Base-by-base conservation (phyloP, 35 echinoderm and acorn worm species). In the Ophioderma brevispina region DNA sequence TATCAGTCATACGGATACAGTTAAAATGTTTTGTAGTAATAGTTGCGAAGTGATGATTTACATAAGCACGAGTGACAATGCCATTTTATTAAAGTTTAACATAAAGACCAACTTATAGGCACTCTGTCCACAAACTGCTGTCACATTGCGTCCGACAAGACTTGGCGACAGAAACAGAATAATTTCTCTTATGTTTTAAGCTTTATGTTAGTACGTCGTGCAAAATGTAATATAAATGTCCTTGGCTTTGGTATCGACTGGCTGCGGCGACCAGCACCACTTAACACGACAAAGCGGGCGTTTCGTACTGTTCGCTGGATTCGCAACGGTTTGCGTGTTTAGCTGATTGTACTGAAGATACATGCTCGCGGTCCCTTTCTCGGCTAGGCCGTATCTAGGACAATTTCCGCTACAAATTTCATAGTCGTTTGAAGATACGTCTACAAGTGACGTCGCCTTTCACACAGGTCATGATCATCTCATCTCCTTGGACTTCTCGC, bases 401-500 rank as follows among this genome's bases (percentile, higher is more conserved):
- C 15, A 70, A 25, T 84, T 25, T 32, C 55, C 35, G 40, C 81
- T 80, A 32, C 79, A 81, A 55, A 84, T 77, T 39, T 70, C 59
- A 70, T 70, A 70, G 35, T 14, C 95, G 91, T 42, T 94, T 90
- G 89, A 93, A 99, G 37, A 93, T 78, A 10, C 97, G 78, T 80
- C 84, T 99, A 81, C 97, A 99, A 30, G 55, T 55, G 21, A 95
- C 88, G 76, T 82, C 78, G 1, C 97, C 97, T 32, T 95, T 99
- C 14, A 36, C 18, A 76, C 94, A 94, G 14, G 91, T 99, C 94
- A 99, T 95, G 37, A 93, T 79, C 97, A 99, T 99, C 75, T 99
- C 97, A 17, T 88, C 91, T 0, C 82, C 89, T 33, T 63, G 52
- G 70, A 99, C 76, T 75, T 99, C 97, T 30, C 94, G 82, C 25